Conservation (phyloP, 2,888 invertebrate genomes). For the Drosophila kuntzei region DNA sequence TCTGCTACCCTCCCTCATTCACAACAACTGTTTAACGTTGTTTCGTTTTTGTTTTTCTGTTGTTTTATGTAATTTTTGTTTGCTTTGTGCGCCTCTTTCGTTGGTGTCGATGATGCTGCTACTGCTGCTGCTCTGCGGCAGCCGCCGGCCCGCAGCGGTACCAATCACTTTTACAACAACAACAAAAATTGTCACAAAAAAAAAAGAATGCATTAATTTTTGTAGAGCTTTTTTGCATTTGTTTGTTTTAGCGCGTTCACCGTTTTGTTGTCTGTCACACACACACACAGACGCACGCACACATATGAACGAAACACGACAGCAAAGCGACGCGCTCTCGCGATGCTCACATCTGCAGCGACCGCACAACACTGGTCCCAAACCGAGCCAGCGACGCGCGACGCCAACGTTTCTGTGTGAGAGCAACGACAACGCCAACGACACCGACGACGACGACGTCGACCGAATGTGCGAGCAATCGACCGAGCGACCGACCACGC, state of each 20-base stretch:
- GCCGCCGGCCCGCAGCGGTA: conserved; percentile 60
- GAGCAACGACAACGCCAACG: conserved; percentile 37
- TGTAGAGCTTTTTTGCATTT: conserved; percentile 23
- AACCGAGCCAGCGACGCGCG: conserved; percentile 55
- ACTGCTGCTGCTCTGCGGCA: conserved; percentile 38
- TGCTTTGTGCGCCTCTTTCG: conserved; percentile 47
- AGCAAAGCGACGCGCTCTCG: conserved; percentile 60
- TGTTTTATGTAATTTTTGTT: conserved; percentile 57
- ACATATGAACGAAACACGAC: conserved; percentile 31
- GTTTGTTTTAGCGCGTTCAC: conserved; percentile 39
- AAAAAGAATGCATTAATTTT: conserved; percentile 26
- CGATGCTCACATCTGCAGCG: conserved; percentile 77
- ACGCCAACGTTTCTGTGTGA: conserved; percentile 49
- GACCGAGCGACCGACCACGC: conserved; percentile 45
- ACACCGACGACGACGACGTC: conserved; percentile 15
- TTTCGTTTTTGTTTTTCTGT: conserved; percentile 19
- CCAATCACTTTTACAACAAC: conserved; percentile 37
- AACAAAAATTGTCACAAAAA: conserved; percentile 53
- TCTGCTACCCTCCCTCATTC: conserved; percentile 1
- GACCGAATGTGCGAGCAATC: conserved; percentile 18
- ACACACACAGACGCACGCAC: conserved; percentile 30
- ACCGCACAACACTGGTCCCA: conserved; percentile 70
- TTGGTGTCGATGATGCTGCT: conserved; percentile 17
- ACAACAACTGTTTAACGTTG: background rate
- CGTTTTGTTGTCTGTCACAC: conserved; percentile 55